Conservation (phyloP, 1,140 invertebrate genomes). For the Phymastichus coffea region DNA sequence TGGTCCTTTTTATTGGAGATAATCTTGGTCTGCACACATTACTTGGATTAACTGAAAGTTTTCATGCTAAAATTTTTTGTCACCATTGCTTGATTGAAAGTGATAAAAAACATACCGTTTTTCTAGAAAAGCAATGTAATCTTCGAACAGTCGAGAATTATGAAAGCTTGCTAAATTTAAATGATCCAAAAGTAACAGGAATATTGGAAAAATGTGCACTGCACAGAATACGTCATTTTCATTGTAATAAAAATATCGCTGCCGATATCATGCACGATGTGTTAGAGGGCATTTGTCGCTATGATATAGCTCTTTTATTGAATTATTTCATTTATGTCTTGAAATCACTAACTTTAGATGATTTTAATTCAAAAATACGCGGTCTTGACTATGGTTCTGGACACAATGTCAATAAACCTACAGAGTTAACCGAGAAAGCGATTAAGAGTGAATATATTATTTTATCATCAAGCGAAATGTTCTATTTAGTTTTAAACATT, state of each 20-base stretch:
- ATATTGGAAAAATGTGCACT: not conserved
- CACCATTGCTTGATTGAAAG: too few species aligned
- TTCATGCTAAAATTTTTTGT: too few species aligned
- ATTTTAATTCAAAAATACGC: slow-evolving; percentile 22
- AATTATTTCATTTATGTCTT: not conserved
- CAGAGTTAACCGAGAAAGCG: too few species aligned
- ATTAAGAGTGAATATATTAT: too few species aligned
- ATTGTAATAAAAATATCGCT: too few species aligned
- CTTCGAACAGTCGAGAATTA: slow-evolving; percentile 5
- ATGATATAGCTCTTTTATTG: slow-evolving; percentile 9
- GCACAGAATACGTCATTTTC: slow-evolving; percentile 2
- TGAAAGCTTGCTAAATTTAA: not conserved
- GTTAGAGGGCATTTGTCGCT: too few species aligned
- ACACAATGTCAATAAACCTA: not conserved
- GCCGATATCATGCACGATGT: too few species aligned
- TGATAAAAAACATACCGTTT: not conserved
- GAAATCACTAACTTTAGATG: slow-evolving; percentile 18
- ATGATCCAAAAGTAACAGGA: not conserved
- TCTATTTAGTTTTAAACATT: slow-evolving; percentile 9
- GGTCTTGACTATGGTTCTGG: slow-evolving; percentile 25
- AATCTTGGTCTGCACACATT: not conserved
- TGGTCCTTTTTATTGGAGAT: too few species aligned
- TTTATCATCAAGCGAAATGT: not conserved
- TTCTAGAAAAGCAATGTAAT: not conserved
- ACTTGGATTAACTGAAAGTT: slow-evolving; percentile 8